Evolutionary conservation across 2,797 vertebrate species (phyloP).

Genomic region (Sebastes steindachneri): DNA sequence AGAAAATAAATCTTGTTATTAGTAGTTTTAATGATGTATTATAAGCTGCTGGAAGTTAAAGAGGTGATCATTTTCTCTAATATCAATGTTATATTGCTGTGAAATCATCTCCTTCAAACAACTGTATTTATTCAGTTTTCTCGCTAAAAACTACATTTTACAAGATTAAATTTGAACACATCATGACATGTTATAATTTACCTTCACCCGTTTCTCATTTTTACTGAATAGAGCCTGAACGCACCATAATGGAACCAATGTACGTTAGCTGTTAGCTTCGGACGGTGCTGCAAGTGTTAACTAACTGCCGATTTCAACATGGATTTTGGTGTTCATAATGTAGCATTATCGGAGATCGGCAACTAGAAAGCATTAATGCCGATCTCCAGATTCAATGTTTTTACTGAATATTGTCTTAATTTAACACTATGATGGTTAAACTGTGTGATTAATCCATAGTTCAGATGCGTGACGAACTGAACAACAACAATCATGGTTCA

Average conservation of each 20-base stretch:
- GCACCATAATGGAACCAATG: no score
- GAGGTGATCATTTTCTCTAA: neutral
- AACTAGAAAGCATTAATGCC: neutral
- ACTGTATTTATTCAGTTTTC: neutral
- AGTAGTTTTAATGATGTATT: no score
- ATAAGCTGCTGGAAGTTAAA: neutral
- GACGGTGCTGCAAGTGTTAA: no score
- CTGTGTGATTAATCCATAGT: neutral
- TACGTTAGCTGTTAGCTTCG: no score
- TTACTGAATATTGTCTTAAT: neutral
- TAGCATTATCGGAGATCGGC: accelerated
- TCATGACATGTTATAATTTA: neutral
- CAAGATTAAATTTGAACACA: neutral
- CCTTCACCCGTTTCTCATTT: neutral
- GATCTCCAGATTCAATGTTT: neutral
- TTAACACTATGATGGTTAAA: neutral
- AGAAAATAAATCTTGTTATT: accelerated
- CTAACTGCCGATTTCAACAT: no score
- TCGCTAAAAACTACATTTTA: neutral
- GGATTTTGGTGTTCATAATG: neutral
- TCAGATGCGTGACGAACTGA: neutral
- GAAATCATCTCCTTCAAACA: neutral
- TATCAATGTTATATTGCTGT: neutral
- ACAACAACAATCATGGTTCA: no score
- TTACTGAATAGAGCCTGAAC: neutral